These are phyloP conservation scores for Drosophila aff. DNA, from an alignment of 1,140 invertebrate species.

Conservation along the genomic window DNA sequence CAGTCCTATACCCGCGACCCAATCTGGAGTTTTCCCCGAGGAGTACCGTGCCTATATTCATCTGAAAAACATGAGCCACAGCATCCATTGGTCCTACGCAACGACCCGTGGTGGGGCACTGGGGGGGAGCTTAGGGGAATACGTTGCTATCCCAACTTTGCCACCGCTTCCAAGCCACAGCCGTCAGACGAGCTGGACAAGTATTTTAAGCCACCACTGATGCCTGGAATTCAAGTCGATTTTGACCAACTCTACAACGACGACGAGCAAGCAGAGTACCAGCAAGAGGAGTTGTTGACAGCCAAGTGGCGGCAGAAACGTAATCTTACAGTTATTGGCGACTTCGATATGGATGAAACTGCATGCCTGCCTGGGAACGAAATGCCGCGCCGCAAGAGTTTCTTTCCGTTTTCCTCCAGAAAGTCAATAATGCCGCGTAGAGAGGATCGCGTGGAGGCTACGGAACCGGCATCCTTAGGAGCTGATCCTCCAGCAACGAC, in stretches of 20 bases:
- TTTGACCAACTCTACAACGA: conserved; percentile 64
- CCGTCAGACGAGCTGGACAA: conserved; percentile 42
- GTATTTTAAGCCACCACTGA: conserved; percentile 45
- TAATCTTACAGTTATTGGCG: conserved; percentile 44
- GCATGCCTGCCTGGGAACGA: conserved; percentile 49
- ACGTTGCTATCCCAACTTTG: conserved; percentile 79
- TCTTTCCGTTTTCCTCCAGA: conserved; percentile 59
- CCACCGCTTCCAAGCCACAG: conserved; percentile 51
- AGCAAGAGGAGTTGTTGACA: conserved; percentile 69
- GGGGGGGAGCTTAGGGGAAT: conserved; percentile 32
- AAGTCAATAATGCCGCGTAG: conserved; percentile 39
- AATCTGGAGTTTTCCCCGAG: conserved; percentile 74
- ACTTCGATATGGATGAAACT: conserved; percentile 81
- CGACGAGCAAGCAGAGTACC: conserved; percentile 63
- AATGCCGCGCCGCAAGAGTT: conserved; percentile 75
- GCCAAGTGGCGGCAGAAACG: conserved; percentile 45
- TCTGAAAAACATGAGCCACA: conserved; percentile 39
- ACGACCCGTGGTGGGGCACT: conserved; percentile 59
- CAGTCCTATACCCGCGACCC: conserved; percentile 67
- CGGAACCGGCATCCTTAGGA: background rate
- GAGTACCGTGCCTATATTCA: conserved; percentile 65
- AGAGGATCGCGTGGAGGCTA: background rate
- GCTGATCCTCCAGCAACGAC: background rate
- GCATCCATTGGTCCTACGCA: conserved; percentile 55
- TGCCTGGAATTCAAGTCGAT: conserved; percentile 14